Base-by-base conservation (phyloP, 2,888 invertebrate species). In the Nebria salina region DNA sequence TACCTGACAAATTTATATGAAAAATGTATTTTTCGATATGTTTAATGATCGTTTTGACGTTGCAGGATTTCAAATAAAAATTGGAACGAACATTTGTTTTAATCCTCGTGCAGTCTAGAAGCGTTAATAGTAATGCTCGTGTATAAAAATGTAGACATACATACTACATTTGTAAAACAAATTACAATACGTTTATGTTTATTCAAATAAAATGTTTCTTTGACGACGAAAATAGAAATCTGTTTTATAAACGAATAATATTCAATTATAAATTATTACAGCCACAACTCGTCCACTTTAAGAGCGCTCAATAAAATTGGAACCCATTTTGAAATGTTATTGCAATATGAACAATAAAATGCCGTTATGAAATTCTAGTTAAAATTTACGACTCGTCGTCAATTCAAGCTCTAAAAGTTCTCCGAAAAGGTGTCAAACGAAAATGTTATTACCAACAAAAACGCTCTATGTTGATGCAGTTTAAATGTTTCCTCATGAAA, bases 401-500 rank as follows among this genome's bases (percentile, higher is more conserved):
- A 54, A 54, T 54, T 54, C 54, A 54, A 54, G 54, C 54, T 54
- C 54, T 54, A 54, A 54, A 54, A 54, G 54, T 13, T 54, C 54
- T 8, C 54, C 54, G 54, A 54, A 54, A 54, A 54, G 54, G 54
- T 54, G 54, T 54, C 54, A 54, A 54, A 54, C 54, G 54, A 54
- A 54, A 54, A 11, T 54, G 13, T 54, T 54, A 54, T 54, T 54
- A 54, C 54, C 54, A 54, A 54, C 54, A 54, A 54, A 54, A 54
- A 7, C 54, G 54, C 54, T 8, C 54, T 54, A 13, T 54, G 54
- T 54, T 54, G 54, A 54, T 54, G 54, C 54, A 77, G 54, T 65
- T 77, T 72, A 77, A 77, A 77, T 72, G 54, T 72, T 77, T 41
- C 72, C 34, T 54, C 13, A 54, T 54, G 54, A n/a, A 72, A 77